phyloP scores from a whole-genome alignment of 2,113 vertebrate genomes.

The Uria lomvia region DNA sequence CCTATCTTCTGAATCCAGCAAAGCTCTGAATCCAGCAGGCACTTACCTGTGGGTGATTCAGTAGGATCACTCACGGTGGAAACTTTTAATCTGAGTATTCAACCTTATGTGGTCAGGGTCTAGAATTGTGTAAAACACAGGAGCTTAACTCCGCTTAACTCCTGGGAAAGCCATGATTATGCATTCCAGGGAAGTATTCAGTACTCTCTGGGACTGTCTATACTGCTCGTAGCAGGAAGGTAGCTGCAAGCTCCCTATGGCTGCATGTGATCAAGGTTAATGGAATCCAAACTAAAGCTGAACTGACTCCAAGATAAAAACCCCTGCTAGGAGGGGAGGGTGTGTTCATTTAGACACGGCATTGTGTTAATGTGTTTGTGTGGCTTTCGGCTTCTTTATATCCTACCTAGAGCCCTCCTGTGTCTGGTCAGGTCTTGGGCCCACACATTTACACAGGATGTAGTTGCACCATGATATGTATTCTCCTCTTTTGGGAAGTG shows the following conservation, averaged over 20 bases:
- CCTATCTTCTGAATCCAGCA: neutral
- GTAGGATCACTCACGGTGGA: neutral
- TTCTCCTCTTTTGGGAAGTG: neutral
- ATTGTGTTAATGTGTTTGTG: fast-evolving
- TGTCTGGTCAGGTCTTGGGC: neutral
- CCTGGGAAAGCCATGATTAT: neutral
- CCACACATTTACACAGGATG: neutral
- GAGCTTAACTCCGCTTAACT: neutral
- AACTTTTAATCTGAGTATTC: neutral
- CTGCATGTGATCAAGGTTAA: neutral
- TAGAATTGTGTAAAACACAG: neutral
- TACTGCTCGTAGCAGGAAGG: neutral
- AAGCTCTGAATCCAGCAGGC: neutral
- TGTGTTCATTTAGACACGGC: neutral
- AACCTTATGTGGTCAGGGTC: neutral
- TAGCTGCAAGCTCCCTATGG: neutral
- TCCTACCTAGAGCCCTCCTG: neutral
- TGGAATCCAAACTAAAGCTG: neutral
- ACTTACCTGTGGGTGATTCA: neutral
- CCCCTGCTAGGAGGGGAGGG: neutral
- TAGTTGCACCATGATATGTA: neutral
- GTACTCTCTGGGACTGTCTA: neutral
- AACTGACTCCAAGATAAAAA: neutral
- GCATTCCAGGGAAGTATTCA: neutral
- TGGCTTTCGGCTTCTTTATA: neutral